Base-by-base conservation (phyloP, 2,797 vertebrate species). In the Crypturellus tataupa region DNA sequence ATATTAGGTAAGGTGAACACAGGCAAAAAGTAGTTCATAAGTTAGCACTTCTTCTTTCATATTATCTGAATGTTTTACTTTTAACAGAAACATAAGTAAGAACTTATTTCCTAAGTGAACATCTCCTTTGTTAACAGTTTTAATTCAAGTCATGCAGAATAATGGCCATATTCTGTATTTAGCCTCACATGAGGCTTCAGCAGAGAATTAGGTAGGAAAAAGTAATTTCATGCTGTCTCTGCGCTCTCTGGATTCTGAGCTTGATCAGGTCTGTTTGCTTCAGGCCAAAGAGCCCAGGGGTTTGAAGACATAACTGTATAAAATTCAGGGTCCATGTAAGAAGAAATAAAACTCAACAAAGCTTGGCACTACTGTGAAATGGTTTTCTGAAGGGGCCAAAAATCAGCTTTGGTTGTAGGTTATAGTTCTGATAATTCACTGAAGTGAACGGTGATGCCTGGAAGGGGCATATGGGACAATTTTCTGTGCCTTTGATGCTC, bases 271-370 rank as follows among this genome's bases (percentile, higher is more conserved):
- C 73, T 88, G 33, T 37, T 75, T 76, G 51, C 65, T 87, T 25
- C 53, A 68, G 49, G 53, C 25, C 62, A 65, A 59, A 76, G 55
- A 87, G 35, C 63, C 83, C 37, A 33, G 81, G 37, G 40, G n/a
- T 76, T 86, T 79, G 35, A 85, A 86, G 67, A 79, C 56, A 23
- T 77, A 88, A 86, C 70, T 58, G 10, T 49, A 25, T 73, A 18
- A 80, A 93, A 71, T 67, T 79, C 73, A 65, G 60, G 40, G 37
- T 53, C 46, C 1, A 0, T 49, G 53, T 81, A 86, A 60, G 78
- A 69, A 79, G 42, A 90, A 88, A 59, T 76, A 56, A 79, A 95
- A 69, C 23, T 85, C 76, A 78, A 20, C 24, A 91, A 55, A 81
- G 63, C 63, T 88, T 88, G 73, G 16, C n/a, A 84, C 27, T 88